Percentiles rank a stretch among this genome's conserved stretches.
phyloP scores from a whole-genome alignment of 2,113 vertebrate species.

The Petrocephalus microphthalmus region DNA sequence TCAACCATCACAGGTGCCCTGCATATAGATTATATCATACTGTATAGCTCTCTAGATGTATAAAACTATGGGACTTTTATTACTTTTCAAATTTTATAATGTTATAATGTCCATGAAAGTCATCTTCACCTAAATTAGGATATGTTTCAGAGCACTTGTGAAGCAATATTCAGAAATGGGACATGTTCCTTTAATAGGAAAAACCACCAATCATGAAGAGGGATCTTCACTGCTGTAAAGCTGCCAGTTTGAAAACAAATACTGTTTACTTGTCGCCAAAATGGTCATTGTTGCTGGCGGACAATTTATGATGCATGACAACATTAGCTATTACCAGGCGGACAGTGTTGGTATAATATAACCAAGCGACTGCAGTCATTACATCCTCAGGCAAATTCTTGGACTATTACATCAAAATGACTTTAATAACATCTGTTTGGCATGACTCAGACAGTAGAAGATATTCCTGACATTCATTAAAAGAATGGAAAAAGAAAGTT shows the following conservation, averaged over 20 bases:
- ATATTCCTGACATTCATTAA: background rate
- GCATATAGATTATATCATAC: background rate
- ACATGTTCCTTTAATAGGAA: background rate
- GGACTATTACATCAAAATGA: background rate
- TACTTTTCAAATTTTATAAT: background rate
- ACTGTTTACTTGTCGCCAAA: background rate
- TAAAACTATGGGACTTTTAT: background rate
- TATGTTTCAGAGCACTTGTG: background rate
- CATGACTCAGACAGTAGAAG: background rate
- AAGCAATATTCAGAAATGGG: background rate
- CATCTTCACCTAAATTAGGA: background rate
- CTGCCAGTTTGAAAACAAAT: background rate
- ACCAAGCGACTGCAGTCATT: background rate
- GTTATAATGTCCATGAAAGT: background rate
- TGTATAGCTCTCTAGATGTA: background rate
- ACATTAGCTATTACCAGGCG: background rate
- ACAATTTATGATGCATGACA: constrained; percentile 7
- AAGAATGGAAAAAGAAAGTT: background rate
- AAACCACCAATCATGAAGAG: background rate
- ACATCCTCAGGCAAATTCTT: constrained; percentile 1
- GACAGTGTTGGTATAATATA: background rate
- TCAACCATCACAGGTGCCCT: background rate
- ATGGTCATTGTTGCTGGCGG: background rate
- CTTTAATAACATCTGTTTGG: background rate
- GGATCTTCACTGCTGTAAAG: background rate